A percentile compares a stretch with the other conserved stretches of the same genome.
Evolutionary conservation across 2,888 invertebrate genomes (phyloP).

Genomic region (Galeruca laticollis): DNA sequence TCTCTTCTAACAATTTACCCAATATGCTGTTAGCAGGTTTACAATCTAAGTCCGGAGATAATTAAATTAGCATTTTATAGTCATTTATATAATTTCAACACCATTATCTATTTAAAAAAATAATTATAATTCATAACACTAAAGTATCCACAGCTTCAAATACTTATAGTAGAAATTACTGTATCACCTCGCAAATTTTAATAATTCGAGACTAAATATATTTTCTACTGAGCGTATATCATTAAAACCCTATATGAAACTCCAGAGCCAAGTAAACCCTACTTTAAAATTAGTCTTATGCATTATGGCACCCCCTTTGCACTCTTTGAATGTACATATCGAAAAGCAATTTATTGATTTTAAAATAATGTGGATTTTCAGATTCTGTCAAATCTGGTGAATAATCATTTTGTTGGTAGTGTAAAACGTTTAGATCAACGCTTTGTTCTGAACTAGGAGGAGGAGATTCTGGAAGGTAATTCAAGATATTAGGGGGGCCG

Average conservation of each 20-base stretch:
- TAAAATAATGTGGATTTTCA: constrained; percentile 89
- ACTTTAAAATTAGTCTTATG: constrained; percentile 31
- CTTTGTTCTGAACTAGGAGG: constrained; percentile 61
- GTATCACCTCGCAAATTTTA: too few relatives aligned
- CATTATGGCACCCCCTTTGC: constrained; percentile 70
- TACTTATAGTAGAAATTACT: too few relatives aligned
- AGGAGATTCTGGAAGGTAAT: constrained; percentile 59
- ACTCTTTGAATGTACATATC: constrained; percentile 85
- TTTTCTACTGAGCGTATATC: too few relatives aligned
- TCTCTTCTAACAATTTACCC: too few relatives aligned
- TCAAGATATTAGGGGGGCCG: constrained; percentile 56
- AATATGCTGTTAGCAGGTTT: too few relatives aligned
- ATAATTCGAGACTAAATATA: too few relatives aligned
- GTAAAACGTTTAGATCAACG: constrained; percentile 63
- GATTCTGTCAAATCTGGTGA: constrained; percentile 81
- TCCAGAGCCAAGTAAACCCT: background rate
- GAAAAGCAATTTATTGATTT: constrained; percentile 86
- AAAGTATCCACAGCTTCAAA: too few relatives aligned
- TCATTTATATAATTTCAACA: too few relatives aligned
- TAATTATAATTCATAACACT: too few relatives aligned
- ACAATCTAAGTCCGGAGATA: too few relatives aligned
- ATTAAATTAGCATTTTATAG: too few relatives aligned
- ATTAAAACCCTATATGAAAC: background rate
- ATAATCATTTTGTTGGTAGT: constrained; percentile 80
- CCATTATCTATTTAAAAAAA: too few relatives aligned